Evolutionary conservation across 1,140 invertebrate species (phyloP), one percentile per base, ranked within the genome.

Genomic region (Pollicipes pollicipes): DNA sequence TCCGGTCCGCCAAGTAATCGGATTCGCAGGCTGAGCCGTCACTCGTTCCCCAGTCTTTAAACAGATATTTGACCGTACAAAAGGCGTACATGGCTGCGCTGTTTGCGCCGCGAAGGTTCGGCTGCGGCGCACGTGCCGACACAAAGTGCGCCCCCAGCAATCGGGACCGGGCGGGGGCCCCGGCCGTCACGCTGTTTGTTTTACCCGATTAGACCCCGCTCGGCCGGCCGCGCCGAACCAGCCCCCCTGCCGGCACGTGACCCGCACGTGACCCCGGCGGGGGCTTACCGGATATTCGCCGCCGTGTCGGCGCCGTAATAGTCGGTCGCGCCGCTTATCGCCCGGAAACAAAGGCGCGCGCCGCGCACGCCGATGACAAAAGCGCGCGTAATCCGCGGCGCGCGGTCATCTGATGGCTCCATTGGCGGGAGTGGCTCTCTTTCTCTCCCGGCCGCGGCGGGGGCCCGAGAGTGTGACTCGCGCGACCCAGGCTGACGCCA

Each of bases 281-380:
- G 45, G 45, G 45, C 45, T 58, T 58, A 58, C 45, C 45, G 45
- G 45, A 58, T 58, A 58, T 58, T 58, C 45, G 45, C 21, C 10
- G 45, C 13, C 45, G 2, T 58, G 45, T 58, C 24, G 45, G 45
- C 45, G 45, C 45, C 10, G 45, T 58, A 58, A 58, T 58, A 58
- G 45, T 10, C 45, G 45, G 45, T 58, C 24, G 13, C 45, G 45
- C 45, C 45, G 45, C 45, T 58, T 58, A 58, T 58, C 45, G 45
- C 45, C 45, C 45, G 45, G 45, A 58, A 58, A 58, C 45, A 58
- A 58, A 58, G 45, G 45, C 45, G 45, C n/a, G 45, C 45, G 45
- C 45, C 10, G 17, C 45, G 45, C 45, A 10, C 2, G 17, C 45
- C 45, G 45, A 58, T 58, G 45, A 58, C 45, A 58, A 58, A 58